Conservation (phyloP, 1,140 invertebrate genomes). For the Hylaeus anthracinus region DNA sequence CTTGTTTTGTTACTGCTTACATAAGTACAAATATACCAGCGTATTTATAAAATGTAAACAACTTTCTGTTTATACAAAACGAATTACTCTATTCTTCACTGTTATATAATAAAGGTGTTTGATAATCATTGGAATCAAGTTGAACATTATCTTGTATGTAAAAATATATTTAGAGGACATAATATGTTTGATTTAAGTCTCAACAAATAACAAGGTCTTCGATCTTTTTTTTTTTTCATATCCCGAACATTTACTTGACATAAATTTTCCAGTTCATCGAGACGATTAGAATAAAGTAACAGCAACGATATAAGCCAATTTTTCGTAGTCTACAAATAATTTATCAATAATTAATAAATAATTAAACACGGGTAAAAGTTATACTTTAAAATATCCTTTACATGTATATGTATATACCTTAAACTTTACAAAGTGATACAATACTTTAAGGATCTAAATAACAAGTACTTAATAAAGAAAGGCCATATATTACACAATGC, state of each 20-base stretch:
- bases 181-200: constrained; percentile 2
- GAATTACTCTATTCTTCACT: constrained; percentile 17
- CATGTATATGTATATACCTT: constrained; percentile 10
- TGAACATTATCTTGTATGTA: constrained; percentile 13
- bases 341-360: constrained; percentile 42
- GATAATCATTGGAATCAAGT: constrained; percentile 23
- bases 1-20: constrained; percentile 53
- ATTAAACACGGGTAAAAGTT: constrained; percentile 30
- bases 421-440: constrained; percentile 36
- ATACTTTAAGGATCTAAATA: constrained; percentile 31
- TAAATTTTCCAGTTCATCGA: constrained; percentile 18
- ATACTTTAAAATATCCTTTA: constrained; percentile 14
- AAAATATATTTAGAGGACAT: constrained; percentile 30
- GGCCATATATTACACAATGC: constrained; percentile 37
- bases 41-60: constrained; percentile 47
- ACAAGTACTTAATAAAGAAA: constrained; percentile 44
- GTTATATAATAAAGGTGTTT: constrained; percentile 21
- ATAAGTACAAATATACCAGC: constrained; percentile 44
- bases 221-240: background rate
- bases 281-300: constrained; percentile 34
- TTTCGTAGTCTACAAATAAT: constrained; percentile 37
- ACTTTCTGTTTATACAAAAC: constrained; percentile 35
- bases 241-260: constrained; percentile 19
- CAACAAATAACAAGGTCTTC: constrained; percentile 21
- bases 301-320: constrained; percentile 36